Conservation (phyloP, 2,888 invertebrate genomes). For the Tenthredo mesomela region DNA sequence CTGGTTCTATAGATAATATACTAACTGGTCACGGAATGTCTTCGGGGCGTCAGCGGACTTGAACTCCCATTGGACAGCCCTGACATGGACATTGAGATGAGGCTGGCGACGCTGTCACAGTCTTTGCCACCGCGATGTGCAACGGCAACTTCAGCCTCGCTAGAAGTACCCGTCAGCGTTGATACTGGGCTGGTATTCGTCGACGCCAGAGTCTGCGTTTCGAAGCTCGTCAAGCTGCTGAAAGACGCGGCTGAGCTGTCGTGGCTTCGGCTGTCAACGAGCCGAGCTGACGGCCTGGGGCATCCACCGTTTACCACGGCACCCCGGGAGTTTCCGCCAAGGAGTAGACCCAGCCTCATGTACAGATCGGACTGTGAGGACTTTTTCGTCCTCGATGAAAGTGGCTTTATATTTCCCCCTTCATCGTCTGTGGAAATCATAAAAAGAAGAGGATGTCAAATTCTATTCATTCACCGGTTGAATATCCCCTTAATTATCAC, state of each 20-base stretch:
- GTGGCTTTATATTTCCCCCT: conserved; percentile 84
- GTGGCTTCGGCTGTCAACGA: conserved; percentile 65
- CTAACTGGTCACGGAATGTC: conserved; percentile 90
- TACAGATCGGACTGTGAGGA: conserved; percentile 89
- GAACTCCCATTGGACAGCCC: conserved; percentile 90
- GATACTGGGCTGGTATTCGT: conserved; percentile 95
- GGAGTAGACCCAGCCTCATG: conserved; percentile 89
- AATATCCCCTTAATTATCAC: background rate
- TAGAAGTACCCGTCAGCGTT: conserved; percentile 91
- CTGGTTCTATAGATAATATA: conserved; percentile 55
- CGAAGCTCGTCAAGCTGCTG: conserved; percentile 80
- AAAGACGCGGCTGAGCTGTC: conserved; percentile 77
- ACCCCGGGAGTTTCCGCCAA: conserved; percentile 80
- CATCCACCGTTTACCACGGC: conserved; percentile 62
- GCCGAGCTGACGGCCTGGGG: conserved; percentile 62
- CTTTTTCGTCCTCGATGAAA: conserved; percentile 77
- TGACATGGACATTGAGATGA: conserved; percentile 88
- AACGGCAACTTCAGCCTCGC: conserved; percentile 82
- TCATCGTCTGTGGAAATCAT: conserved; percentile 83
- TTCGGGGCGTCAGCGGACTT: conserved; percentile 86
- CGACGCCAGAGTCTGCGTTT: conserved; percentile 85
- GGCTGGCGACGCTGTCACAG: conserved; percentile 86
- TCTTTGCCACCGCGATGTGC: conserved; percentile 80
- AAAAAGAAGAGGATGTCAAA: background rate
- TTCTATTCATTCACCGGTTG: background rate